Percentiles rank a stretch among this genome's conserved stretches.
Conservation (phyloP, 2,888 invertebrate genomes). For the Herminia tarsipennalis region DNA sequence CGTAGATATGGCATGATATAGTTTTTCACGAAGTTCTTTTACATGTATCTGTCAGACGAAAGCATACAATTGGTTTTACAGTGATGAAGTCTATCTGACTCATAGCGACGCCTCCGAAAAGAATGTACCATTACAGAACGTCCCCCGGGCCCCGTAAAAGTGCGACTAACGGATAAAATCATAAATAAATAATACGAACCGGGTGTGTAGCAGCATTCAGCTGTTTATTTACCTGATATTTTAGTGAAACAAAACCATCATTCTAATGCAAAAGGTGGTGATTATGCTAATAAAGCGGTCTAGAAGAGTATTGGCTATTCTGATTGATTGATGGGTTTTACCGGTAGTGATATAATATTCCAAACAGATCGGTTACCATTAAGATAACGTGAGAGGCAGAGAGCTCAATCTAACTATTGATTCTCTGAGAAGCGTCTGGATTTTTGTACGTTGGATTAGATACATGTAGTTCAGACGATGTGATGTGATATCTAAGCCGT, state of each 20-base stretch:
- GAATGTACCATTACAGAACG: background rate
- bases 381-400: too few relatives aligned
- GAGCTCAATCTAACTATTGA: too few relatives aligned
- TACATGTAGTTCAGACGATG: too few relatives aligned
- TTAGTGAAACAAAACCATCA: background rate
- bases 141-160: conserved; percentile 3
- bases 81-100: conserved; percentile 1
- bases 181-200: conserved; percentile 5
- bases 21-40: background rate
- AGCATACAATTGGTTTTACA: background rate
- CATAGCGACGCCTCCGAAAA: background rate
- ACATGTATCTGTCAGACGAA: too few relatives aligned
- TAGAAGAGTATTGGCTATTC: background rate
- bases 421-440: too few relatives aligned
- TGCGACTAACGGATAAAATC: conserved; percentile 8
- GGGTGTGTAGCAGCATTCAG: background rate
- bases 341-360: background rate
- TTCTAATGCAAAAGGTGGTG: background rate
- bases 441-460: too few relatives aligned
- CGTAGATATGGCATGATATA: too few relatives aligned
- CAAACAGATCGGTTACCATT: background rate
- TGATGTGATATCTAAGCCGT: too few relatives aligned
- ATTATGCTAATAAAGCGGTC: background rate
- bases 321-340: background rate
- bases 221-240: conserved; percentile 1